A percentile compares a stretch with the other conserved stretches of the same genome.
These are phyloP conservation scores for Copidosoma floridanum DNA, from an alignment of 1,140 invertebrate genomes.

Conservation along the genomic window DNA sequence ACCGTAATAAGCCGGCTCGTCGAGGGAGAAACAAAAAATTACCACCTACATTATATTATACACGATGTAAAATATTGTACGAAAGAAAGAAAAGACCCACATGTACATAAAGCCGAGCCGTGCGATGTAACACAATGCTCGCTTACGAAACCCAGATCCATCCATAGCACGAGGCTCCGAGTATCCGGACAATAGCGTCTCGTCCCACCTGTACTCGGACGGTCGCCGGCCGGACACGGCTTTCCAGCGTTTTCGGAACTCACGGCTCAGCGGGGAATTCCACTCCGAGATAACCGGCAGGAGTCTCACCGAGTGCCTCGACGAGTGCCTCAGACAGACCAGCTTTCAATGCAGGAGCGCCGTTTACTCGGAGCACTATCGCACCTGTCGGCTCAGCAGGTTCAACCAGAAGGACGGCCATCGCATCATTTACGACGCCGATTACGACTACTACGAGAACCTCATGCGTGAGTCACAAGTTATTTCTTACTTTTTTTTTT, in stretches of 20 bases:
- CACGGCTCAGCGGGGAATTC: conserved; percentile 78
- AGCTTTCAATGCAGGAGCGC: conserved; percentile 86
- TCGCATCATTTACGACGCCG: conserved; percentile 82
- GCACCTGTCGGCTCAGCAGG: conserved; percentile 79
- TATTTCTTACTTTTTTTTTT: too few species aligned
- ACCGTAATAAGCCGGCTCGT: conserved; percentile 24
- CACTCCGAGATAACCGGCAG: conserved; percentile 85
- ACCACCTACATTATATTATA: too few species aligned
- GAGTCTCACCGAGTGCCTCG: conserved; percentile 82
- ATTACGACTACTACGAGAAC: conserved; percentile 91
- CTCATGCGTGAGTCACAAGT: conserved; percentile 83
- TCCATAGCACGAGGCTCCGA: conserved; percentile 71
- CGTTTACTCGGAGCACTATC: conserved; percentile 80
- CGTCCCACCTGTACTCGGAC: conserved; percentile 75
- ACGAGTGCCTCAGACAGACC: conserved; percentile 82
- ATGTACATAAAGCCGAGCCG: conserved; percentile 25
- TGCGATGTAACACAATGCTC: conserved; percentile 38
- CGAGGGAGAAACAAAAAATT: neutral
- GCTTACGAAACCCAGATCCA: conserved; percentile 52
- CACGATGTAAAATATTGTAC: too few species aligned
- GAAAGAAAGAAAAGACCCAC: neutral
- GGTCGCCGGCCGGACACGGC: conserved; percentile 81
- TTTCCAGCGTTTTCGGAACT: conserved; percentile 84
- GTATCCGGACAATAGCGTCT: conserved; percentile 79
- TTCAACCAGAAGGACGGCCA: conserved; percentile 86